Evolutionary conservation across 2,888 invertebrate species (phyloP).

Genomic region (Podabrus alpinus): DNA sequence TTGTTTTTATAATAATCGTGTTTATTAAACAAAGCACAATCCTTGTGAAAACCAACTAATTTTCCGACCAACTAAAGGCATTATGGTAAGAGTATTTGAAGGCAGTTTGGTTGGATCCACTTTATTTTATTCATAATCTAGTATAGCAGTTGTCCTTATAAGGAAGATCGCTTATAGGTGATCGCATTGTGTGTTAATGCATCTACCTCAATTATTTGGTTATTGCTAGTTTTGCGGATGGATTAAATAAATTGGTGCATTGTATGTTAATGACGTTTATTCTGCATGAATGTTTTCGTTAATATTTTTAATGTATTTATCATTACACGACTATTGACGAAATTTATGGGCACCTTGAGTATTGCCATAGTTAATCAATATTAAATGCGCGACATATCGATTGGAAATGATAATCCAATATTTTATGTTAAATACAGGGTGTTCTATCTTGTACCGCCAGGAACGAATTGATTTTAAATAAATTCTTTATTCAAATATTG

Average conservation of each 20-base stretch:
- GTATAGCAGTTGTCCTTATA: constrained; percentile 10
- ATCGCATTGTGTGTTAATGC: constrained; percentile 33
- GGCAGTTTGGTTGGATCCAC: not conserved
- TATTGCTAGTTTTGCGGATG: constrained; percentile 23
- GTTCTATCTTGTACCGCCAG: not conserved
- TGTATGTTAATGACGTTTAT: constrained; percentile 29
- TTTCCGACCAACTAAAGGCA: not conserved
- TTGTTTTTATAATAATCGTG: not conserved
- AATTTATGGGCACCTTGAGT: not conserved
- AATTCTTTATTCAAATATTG: no score
- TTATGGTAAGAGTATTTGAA: not conserved
- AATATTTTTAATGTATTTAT: constrained; percentile 1
- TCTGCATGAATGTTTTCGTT: constrained; percentile 26
- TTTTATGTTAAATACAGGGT: not conserved
- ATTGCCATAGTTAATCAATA: not conserved
- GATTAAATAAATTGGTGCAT: constrained; percentile 22
- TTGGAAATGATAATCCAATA: not conserved
- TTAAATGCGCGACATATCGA: not conserved
- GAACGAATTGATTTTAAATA: not conserved
- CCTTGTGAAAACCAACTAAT: not conserved
- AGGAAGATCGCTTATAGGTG: constrained; percentile 25
- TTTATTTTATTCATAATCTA: not conserved
- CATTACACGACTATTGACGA: not conserved
- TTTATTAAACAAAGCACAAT: not conserved
- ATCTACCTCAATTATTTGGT: constrained; percentile 18